Evolutionary conservation across 2,797 vertebrate species (phyloP).

Genomic region (Channallabes apus): DNA sequence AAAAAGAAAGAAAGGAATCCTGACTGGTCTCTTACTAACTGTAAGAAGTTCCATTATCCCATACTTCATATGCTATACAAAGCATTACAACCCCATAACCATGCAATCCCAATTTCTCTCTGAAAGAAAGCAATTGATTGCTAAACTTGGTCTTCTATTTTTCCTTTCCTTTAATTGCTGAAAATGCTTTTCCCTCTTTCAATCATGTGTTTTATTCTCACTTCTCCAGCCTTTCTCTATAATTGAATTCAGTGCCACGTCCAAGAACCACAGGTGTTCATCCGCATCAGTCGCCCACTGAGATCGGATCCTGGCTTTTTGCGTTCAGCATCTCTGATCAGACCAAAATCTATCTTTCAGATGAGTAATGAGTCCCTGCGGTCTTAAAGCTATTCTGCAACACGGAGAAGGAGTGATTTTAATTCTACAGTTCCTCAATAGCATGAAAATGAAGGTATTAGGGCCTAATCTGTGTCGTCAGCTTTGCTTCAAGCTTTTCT

Average conservation of each 20-base stretch:
- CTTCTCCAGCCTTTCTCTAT: slow-evolving; percentile 13
- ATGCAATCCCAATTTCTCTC: background rate
- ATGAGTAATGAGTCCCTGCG: slow-evolving; percentile 61
- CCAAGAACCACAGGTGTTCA: slow-evolving; percentile 53
- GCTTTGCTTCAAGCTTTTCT: slow-evolving; percentile 36
- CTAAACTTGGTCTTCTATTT: slow-evolving; percentile 12
- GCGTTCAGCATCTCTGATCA: slow-evolving; percentile 61
- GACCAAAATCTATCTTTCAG: slow-evolving; percentile 64
- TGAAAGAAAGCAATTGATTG: background rate
- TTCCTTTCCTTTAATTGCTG: background rate
- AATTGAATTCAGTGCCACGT: slow-evolving; percentile 61
- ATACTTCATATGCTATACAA: background rate
- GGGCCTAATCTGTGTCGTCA: slow-evolving; percentile 41
- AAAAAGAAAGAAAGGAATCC: no score
- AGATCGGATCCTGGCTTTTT: slow-evolving; percentile 64
- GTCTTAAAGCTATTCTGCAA: slow-evolving; percentile 50
- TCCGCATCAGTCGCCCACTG: slow-evolving; percentile 61
- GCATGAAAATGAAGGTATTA: slow-evolving; percentile 51
- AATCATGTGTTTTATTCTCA: background rate
- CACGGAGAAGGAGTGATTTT: slow-evolving; percentile 48
- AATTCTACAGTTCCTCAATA: slow-evolving; percentile 41
- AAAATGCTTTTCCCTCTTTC: background rate
- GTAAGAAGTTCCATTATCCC: background rate
- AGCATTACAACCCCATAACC: background rate
- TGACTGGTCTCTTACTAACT: background rate